A percentile compares a stretch with the other conserved stretches of the same genome.
These are phyloP conservation scores for Cherax quadricarinatus DNA, from an alignment of 1,140 invertebrate genomes.

Conservation along the genomic window DNA sequence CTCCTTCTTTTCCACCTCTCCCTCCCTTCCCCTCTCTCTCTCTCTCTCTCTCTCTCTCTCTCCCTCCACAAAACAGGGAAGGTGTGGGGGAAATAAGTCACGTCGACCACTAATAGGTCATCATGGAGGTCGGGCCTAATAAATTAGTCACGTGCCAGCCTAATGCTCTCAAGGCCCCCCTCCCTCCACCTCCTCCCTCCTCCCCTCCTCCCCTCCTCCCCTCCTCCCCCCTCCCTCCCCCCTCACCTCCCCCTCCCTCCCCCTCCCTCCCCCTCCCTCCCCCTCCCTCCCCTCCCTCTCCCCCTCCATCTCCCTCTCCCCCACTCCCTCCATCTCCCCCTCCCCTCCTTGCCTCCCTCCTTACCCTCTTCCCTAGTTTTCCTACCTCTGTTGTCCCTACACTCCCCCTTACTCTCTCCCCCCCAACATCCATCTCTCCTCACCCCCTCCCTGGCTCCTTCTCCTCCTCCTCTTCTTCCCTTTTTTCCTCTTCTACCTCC, in stretches of 20 bases:
- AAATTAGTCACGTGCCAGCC: constrained; percentile 65
- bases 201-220: not conserved
- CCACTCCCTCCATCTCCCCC: not conserved
- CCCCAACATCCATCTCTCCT: not conserved
- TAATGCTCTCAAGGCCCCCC: constrained; percentile 24
- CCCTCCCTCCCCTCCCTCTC: not conserved
- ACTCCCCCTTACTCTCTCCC: not conserved
- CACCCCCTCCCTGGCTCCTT: not conserved
- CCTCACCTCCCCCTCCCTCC: not conserved
- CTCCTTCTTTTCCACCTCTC: too few species aligned
- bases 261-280: not conserved
- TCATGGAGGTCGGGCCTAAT: constrained; percentile 49
- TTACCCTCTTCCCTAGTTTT: not conserved
- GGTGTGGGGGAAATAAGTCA: constrained; percentile 40
- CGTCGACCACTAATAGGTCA: constrained; percentile 63
- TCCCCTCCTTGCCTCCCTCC: too few species aligned
- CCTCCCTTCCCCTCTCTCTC: too few species aligned
- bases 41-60: not conserved
- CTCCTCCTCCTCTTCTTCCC: too few species aligned
- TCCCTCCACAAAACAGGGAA: not conserved
- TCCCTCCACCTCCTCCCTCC: not conserved
- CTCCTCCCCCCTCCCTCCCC: not conserved
- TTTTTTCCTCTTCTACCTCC: too few species aligned
- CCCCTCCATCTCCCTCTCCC: too few species aligned
- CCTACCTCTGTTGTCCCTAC: too few species aligned